Evolutionary conservation across 2,113 vertebrate genomes (phyloP).

Genomic region (Tursiops truncatus): DNA sequence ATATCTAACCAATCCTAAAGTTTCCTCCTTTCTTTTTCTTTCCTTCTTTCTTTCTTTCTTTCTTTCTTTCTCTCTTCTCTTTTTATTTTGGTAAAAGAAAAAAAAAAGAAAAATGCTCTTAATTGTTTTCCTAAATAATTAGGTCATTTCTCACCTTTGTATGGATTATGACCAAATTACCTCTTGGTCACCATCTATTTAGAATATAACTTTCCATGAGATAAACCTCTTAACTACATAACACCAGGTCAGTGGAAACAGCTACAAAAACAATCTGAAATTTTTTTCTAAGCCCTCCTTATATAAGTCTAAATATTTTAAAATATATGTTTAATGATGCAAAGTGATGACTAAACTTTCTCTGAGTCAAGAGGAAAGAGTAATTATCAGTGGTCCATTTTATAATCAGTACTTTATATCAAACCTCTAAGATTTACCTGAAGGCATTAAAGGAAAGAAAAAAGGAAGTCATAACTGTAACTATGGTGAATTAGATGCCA

Average conservation of each 20-base stretch:
- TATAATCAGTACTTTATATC: background rate
- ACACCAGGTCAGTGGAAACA: background rate
- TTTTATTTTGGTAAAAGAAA: background rate
- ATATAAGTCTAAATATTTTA: background rate
- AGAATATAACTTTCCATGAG: background rate
- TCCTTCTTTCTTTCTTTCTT: no score
- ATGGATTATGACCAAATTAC: background rate
- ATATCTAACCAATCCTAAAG: background rate
- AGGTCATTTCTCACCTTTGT: background rate
- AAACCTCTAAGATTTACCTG: background rate
- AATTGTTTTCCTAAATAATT: background rate
- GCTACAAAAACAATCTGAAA: background rate
- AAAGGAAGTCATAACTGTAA: background rate
- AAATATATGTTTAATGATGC: background rate
- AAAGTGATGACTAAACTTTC: background rate
- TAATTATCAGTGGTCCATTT: background rate
- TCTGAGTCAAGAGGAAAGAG: background rate
- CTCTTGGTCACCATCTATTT: background rate
- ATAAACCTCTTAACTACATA: background rate
- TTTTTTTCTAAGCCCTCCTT: background rate
- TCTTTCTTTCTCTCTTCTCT: no score
- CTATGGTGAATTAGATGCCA: background rate
- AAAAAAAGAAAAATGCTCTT: background rate
- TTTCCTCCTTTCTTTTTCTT: background rate
- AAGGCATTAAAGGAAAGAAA: background rate